These are phyloP conservation scores for Taenioides sp. DNA, from an alignment of 2,797 vertebrate species.

Conservation along the genomic window DNA sequence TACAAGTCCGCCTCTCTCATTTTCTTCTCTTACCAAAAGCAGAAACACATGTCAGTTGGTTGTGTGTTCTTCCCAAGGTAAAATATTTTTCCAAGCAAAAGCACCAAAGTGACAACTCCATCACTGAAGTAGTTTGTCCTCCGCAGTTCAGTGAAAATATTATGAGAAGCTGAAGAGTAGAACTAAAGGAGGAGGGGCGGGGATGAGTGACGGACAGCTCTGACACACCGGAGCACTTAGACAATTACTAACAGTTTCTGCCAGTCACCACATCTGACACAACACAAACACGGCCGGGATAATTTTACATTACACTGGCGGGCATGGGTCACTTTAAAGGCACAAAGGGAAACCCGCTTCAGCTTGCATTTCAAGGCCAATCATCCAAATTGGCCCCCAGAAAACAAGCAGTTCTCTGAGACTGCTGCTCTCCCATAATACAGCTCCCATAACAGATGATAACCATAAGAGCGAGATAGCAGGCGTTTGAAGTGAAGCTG, in stretches of 20 bases:
- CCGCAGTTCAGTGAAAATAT: constrained; percentile 82
- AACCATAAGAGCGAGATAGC: constrained; percentile 54
- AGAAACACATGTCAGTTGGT: constrained; percentile 74
- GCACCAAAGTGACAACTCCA: constrained; percentile 81
- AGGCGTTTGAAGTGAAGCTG: constrained; percentile 80
- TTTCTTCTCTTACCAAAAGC: constrained; percentile 65
- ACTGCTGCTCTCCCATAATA: constrained; percentile 20
- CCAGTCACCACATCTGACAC: constrained; percentile 85
- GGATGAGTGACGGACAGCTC: constrained; percentile 82
- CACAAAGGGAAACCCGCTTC: constrained; percentile 78
- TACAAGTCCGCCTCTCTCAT: constrained; percentile 69
- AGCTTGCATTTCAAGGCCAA: constrained; percentile 81
- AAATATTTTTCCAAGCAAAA: constrained; percentile 82
- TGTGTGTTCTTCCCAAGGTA: constrained; percentile 78
- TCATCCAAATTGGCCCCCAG: constrained; percentile 79
- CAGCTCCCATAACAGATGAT: constrained; percentile 60
- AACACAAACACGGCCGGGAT: constrained; percentile 79
- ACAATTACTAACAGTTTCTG: constrained; percentile 85
- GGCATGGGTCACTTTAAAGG: constrained; percentile 83
- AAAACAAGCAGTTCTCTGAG: constrained; percentile 61
- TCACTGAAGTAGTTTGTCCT: constrained; percentile 83
- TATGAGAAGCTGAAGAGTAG: constrained; percentile 77
- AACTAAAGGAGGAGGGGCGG: constrained; percentile 52
- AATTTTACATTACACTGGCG: constrained; percentile 81
- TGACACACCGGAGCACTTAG: constrained; percentile 84